Percentiles rank a stretch among this genome's conserved stretches.
phyloP scores from a whole-genome alignment of 92 coral and sea anemone species.

The Parazoanthus swiftii region DNA sequence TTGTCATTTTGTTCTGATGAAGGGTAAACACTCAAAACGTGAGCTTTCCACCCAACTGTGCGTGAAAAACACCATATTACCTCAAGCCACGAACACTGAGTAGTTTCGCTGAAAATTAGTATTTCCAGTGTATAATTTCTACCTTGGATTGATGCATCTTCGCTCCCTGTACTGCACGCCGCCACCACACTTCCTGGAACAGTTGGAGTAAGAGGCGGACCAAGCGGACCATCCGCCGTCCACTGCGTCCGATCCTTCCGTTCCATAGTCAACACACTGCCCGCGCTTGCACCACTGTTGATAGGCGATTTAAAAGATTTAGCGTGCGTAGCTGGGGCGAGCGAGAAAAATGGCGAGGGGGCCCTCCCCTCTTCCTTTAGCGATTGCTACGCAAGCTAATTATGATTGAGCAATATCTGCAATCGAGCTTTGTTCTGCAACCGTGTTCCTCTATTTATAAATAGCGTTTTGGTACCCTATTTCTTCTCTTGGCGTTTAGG shows the following conservation, averaged over 20 bases:
- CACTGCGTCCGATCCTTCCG: constrained; percentile 82
- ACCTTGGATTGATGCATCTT: constrained; percentile 90
- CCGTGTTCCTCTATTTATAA: not conserved
- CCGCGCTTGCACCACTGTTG: constrained; percentile 97
- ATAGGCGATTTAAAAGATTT: not conserved
- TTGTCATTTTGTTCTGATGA: too few species aligned
- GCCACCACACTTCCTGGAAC: constrained; percentile 90
- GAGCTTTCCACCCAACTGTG: too few species aligned
- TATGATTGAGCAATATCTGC: not conserved
- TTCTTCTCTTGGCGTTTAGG: not conserved
- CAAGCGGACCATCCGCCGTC: constrained; percentile 97
- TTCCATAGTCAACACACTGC: constrained; percentile 71
- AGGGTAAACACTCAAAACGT: too few species aligned
- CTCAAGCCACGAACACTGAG: not conserved
- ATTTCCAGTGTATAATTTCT: too few species aligned
- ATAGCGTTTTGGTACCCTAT: too few species aligned
- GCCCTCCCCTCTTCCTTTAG: too few species aligned
- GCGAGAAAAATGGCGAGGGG: too few species aligned
- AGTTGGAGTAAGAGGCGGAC: constrained; percentile 81
- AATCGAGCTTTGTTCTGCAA: not conserved
- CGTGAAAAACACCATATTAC: too few species aligned
- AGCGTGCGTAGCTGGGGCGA: too few species aligned
- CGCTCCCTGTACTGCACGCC: constrained; percentile 95
- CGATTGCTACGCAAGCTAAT: too few species aligned
- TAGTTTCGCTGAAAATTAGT: too few species aligned